phyloP scores from a whole-genome alignment of 2,888 invertebrate species.

The Agrochola circellaris region DNA sequence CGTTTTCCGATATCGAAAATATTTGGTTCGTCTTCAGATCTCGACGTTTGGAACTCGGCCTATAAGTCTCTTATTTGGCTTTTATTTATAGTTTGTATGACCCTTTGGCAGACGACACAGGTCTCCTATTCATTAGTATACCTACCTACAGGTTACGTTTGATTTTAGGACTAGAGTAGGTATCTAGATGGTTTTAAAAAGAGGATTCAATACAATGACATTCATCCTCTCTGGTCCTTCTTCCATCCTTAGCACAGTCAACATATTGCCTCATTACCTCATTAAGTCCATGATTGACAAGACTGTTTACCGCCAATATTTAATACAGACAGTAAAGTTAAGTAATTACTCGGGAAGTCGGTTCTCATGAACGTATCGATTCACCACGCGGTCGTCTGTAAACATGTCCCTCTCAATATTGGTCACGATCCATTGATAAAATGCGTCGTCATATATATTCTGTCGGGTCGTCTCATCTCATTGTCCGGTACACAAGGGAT shows the following conservation, averaged over 20 bases:
- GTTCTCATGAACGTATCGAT: constrained; percentile 32
- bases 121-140: neutral
- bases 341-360: constrained; percentile 38
- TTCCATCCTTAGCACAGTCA: neutral
- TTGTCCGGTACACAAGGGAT: constrained; percentile 18
- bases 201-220: too few species aligned
- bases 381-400: constrained; percentile 28
- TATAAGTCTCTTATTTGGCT: neutral
- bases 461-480: constrained; percentile 18
- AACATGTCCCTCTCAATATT: constrained; percentile 41
- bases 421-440: constrained; percentile 40
- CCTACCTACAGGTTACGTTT: neutral
- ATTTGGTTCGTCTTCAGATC: too few species aligned
- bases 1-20: too few species aligned
- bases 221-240: too few species aligned
- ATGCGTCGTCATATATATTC: constrained; percentile 32
- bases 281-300: neutral
- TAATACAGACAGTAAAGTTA: constrained; percentile 12
- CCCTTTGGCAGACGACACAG: neutral
- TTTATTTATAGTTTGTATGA: neutral
- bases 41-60: neutral
- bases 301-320: constrained; percentile 14
- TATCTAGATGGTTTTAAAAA: neutral
- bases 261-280: neutral
- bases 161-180: neutral